Evolutionary conservation across 2,113 vertebrate species (phyloP).

Genomic region (Prionailurus bengalensis): DNA sequence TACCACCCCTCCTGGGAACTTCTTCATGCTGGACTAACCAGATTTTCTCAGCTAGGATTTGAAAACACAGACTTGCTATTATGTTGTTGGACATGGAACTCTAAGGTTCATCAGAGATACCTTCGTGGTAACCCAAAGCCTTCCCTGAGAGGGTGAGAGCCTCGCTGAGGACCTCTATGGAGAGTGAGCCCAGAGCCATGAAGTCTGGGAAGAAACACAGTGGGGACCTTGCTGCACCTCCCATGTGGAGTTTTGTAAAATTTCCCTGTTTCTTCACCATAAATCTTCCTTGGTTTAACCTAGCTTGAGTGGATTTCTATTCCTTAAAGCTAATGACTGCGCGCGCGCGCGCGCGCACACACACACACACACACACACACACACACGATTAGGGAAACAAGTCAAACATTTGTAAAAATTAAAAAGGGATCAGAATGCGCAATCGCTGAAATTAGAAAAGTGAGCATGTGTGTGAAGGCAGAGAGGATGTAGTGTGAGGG

Average conservation of each 20-base stretch:
- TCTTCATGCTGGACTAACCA: neutral
- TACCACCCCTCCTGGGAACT: neutral
- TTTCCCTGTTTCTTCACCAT: neutral
- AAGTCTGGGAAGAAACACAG: neutral
- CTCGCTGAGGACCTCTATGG: neutral
- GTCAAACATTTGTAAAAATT: neutral
- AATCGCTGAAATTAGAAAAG: neutral
- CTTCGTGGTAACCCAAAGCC: rapidly evolving
- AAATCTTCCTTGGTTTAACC: neutral
- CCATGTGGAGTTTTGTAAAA: neutral
- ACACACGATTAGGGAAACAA: neutral
- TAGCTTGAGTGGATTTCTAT: constrained; percentile 11
- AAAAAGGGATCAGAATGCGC: neutral
- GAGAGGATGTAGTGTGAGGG: neutral
- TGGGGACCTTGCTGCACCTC: neutral
- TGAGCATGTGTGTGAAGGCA: neutral
- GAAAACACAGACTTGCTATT: neutral
- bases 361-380: neutral
- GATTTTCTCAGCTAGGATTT: constrained; percentile 20
- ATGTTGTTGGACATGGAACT: neutral
- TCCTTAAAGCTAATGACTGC: constrained; percentile 1
- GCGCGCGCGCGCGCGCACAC: neutral
- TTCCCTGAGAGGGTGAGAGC: neutral
- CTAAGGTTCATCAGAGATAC: neutral
- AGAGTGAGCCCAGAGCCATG: neutral